Conservation (phyloP, 2,888 invertebrate genomes). For the Sphaerophoria rueppellii region DNA sequence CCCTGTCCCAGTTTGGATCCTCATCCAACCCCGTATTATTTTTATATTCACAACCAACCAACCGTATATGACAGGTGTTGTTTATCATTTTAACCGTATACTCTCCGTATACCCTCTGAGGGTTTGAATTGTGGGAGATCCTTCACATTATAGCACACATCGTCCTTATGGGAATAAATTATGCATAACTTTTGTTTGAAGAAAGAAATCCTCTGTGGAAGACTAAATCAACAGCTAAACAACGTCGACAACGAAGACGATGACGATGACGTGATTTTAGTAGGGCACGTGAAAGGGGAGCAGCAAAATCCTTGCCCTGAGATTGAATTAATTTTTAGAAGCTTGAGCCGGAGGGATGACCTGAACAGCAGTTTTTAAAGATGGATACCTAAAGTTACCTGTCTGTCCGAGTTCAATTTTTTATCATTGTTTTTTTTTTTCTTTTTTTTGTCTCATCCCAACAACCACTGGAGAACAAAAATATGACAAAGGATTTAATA, state of each 20-base stretch:
- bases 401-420: background rate
- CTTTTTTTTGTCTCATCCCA: slow-evolving; percentile 35
- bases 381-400: background rate
- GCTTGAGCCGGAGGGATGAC: background rate
- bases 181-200: slow-evolving; percentile 40
- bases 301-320: background rate
- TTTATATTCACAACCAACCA: background rate
- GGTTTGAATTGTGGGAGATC: slow-evolving; percentile 16
- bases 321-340: slow-evolving; percentile 24
- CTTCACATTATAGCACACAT: slow-evolving; percentile 36
- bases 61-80: slow-evolving; percentile 55
- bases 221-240: slow-evolving; percentile 32
- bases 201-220: slow-evolving; percentile 34
- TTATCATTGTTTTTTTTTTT: no score
- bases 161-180: slow-evolving; percentile 41
- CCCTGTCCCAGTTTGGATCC: background rate
- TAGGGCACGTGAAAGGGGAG: background rate
- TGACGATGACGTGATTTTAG: slow-evolving; percentile 30
- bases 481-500: slow-evolving; percentile 27
- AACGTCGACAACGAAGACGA: no score
- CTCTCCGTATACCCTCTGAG: slow-evolving; percentile 11
- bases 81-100: slow-evolving; percentile 35
- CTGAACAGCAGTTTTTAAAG: background rate
- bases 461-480: slow-evolving; percentile 2
- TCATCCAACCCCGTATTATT: background rate